phyloP scores from a whole-genome alignment of 2,113 vertebrate species.

The Toxotes chatareus region DNA sequence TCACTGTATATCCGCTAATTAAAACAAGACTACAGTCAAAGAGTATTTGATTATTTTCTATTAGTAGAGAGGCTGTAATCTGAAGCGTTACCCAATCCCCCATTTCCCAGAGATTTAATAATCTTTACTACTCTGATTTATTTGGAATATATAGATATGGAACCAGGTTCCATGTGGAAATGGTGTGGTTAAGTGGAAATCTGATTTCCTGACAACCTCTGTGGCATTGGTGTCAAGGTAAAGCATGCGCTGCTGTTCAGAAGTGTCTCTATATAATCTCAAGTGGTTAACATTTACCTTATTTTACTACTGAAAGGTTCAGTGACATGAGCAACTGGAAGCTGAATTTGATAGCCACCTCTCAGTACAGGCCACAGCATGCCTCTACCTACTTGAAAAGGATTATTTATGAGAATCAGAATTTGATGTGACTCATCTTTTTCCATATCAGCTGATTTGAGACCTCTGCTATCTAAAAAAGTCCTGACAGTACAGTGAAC shows the following conservation, averaged over 20 bases:
- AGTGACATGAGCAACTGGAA: not conserved
- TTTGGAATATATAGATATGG: no score
- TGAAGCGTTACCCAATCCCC: no score
- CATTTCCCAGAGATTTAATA: no score
- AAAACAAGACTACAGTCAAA: not conserved
- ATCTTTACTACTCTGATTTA: no score
- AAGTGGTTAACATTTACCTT: constrained; percentile 3
- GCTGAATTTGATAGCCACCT: not conserved
- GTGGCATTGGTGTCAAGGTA: not conserved
- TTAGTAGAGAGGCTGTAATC: no score
- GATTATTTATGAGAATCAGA: no score
- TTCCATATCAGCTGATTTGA: constrained; percentile 36
- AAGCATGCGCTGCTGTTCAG: not conserved
- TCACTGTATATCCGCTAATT: not conserved
- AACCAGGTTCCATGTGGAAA: no score
- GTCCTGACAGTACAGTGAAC: constrained; percentile 35
- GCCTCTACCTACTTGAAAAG: no score
- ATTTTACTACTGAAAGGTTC: not conserved
- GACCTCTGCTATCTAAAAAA: constrained; percentile 23
- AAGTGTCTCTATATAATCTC: not conserved
- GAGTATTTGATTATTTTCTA: no score
- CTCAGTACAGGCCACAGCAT: no score
- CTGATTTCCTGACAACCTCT: not conserved
- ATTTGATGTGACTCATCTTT: constrained; percentile 11
- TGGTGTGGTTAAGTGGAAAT: no score